A percentile compares a stretch with the other conserved stretches of the same genome.
phyloP scores from a whole-genome alignment of 2,113 vertebrate species.

The Muntiacus muntjak region DNA sequence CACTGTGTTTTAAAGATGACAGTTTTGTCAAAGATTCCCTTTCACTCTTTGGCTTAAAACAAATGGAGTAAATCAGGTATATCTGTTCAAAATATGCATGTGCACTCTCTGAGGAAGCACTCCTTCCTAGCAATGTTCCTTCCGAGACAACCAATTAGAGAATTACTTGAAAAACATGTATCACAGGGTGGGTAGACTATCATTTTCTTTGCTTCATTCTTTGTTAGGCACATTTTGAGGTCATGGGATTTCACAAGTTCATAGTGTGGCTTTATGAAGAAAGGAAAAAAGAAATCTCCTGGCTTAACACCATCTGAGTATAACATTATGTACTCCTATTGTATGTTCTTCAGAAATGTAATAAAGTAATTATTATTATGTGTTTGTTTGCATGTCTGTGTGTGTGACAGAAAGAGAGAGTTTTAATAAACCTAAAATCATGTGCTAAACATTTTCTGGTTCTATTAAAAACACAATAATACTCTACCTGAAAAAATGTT shows the following conservation, averaged over 20 bases:
- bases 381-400: neutral
- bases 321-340: neutral
- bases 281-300: neutral
- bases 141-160: neutral
- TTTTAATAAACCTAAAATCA: neutral
- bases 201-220: slow-evolving; percentile 50
- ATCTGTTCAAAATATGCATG: slow-evolving; percentile 66
- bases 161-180: neutral
- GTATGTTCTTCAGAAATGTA: neutral
- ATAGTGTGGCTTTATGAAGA: neutral
- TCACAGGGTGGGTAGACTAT: neutral
- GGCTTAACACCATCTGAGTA: neutral
- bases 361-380: neutral
- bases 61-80: slow-evolving; percentile 76
- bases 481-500: neutral
- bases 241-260: slow-evolving; percentile 15
- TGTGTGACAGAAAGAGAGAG: neutral
- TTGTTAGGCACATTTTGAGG: slow-evolving; percentile 6
- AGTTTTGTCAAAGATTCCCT: slow-evolving; percentile 81
- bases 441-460: neutral
- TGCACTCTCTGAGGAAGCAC: slow-evolving; percentile 2
- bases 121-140: neutral
- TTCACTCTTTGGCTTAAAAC: slow-evolving; percentile 76
- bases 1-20: slow-evolving; percentile 80
- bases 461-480: neutral